Conservation (phyloP, 1,140 invertebrate species). For the Trichonephila clavipes region DNA sequence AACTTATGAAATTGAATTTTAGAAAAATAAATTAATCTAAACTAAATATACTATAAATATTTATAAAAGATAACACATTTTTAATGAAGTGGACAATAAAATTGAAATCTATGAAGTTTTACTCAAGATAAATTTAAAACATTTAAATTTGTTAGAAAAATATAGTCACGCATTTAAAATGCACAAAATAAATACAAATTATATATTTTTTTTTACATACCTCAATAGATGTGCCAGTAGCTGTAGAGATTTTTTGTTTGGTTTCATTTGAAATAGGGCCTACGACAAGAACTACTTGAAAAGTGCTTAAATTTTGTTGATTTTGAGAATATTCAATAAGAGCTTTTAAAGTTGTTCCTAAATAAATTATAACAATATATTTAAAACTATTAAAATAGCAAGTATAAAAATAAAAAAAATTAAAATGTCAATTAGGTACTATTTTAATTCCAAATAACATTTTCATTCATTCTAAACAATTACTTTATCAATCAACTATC, state of each 20-base stretch:
- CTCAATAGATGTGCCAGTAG: slow-evolving; percentile 86
- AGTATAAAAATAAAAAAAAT: background rate
- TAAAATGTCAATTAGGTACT: too few species aligned
- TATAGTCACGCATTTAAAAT: too few species aligned
- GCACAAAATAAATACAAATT: too few species aligned
- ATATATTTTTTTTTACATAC: slow-evolving; percentile 81
- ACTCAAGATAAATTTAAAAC: too few species aligned
- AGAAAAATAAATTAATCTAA: background rate
- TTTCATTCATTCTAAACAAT: too few species aligned
- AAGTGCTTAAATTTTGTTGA: slow-evolving; percentile 84
- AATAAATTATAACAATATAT: background rate
- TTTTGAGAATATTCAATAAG: slow-evolving; percentile 90
- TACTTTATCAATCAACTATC: too few species aligned
- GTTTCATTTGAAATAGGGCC: slow-evolving; percentile 88
- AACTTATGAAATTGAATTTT: background rate
- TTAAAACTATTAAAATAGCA: background rate
- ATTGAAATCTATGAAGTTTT: background rate
- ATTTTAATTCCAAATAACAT: too few species aligned
- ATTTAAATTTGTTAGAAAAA: background rate
- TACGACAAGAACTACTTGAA: slow-evolving; percentile 93
- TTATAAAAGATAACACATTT: too few species aligned
- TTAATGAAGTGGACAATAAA: too few species aligned
- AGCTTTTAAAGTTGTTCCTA: slow-evolving; percentile 88
- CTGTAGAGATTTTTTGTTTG: slow-evolving; percentile 89
- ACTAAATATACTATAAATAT: background rate